Conservation (phyloP, 2,113 vertebrate genomes). For the Tonatia bakeri region DNA sequence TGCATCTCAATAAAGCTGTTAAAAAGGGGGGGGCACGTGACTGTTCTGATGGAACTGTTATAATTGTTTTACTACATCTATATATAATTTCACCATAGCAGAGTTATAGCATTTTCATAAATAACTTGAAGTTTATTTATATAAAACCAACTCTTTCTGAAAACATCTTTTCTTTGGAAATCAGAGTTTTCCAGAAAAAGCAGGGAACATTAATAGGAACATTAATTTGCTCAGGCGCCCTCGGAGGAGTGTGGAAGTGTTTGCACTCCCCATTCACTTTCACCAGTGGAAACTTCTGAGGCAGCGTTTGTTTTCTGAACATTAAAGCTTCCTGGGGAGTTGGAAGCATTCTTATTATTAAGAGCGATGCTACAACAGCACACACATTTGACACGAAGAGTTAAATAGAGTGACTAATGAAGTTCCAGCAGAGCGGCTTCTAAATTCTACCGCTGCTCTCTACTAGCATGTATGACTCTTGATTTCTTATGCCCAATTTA, state of each 20-base stretch:
- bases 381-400: background rate
- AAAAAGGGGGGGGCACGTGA: background rate
- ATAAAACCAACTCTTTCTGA: background rate
- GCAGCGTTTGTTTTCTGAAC: conserved; percentile 24
- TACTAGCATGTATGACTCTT: background rate
- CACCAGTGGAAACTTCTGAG: background rate
- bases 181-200: background rate
- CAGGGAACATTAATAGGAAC: background rate
- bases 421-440: conserved; percentile 39
- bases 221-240: background rate
- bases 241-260: conserved; percentile 21
- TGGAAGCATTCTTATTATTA: conserved; percentile 20
- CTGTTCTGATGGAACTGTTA: background rate
- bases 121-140: background rate
- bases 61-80: background rate
- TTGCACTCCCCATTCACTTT: background rate
- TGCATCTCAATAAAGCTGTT: background rate
- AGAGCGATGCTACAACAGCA: conserved; percentile 29
- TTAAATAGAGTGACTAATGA: conserved; percentile 61
- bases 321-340: background rate
- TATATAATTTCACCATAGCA: background rate
- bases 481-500: conserved; percentile 51
- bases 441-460: conserved; percentile 44
- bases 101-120: background rate
- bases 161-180: background rate